Evolutionary conservation across 2,888 invertebrate genomes (phyloP), one percentile per base, ranked within the genome.

Genomic region (Trachelus iudaicus): DNA sequence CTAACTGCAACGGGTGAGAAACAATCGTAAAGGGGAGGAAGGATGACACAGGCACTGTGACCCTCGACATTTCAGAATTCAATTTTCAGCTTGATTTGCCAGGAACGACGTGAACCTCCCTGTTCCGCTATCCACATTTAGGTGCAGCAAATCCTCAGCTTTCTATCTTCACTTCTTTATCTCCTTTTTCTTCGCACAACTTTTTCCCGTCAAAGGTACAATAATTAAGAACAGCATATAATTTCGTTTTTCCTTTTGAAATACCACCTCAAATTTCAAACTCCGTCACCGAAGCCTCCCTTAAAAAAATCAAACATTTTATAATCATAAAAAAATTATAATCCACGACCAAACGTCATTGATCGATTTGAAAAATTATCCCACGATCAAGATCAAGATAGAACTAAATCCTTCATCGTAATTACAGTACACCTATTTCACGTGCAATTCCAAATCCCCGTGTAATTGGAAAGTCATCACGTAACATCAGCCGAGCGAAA

Each of bases 11-110:
- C 82, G 81, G 82, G 82, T 79, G 84, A 84, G 84, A 84, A 85
- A 87, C 83, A 83, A 86, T 85, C 85, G 84, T 82, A 82, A 83
- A 83, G 80, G 34, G 76, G n/a, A n/a, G 71, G 76, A 33, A 34
- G 34, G 73, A 71, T 34, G 77, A 34, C 33, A 31, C 73, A 77
- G 77, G 75, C 76, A 77, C 81, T 81, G 76, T 75, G 78, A 82
- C 83, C 80, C 82, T 79, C 79, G 79, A 80, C 82, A 80, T 78
- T 82, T 85, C 83, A 88, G 89, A 90, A 90, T 90, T 90, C 89
- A 90, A 90, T 90, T 90, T 90, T 90, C 90, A 89, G 90, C 88
- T 89, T 90, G 90, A 90, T 90, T 89, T 78, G 90, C 89, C 90
- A 88, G 89, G 83, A 87, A 86, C 71, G 71, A 71, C 34, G 71